Conservation (phyloP, 1,140 invertebrate genomes). For the Yoshiicerus persimilis region DNA sequence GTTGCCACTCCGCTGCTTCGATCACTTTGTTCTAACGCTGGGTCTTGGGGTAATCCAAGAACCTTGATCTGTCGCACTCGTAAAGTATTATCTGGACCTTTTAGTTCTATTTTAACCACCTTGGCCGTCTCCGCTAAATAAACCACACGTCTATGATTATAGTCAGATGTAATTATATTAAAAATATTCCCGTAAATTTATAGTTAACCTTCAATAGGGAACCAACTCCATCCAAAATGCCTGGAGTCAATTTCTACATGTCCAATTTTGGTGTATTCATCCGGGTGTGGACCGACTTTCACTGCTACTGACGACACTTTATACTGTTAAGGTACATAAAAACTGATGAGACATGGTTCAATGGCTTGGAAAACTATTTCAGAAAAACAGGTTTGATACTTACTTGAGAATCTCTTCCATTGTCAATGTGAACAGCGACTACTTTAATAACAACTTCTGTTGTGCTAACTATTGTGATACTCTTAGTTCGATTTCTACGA, state of each 20-base stretch:
- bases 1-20: constrained; percentile 56
- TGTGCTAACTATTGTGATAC: constrained; percentile 64
- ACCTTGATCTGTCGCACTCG: constrained; percentile 79
- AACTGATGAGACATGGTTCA: too few relatives aligned
- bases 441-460: constrained; percentile 56
- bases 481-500: constrained; percentile 78
- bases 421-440: constrained; percentile 85
- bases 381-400: constrained; percentile 52
- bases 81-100: constrained; percentile 86
- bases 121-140: constrained; percentile 43
- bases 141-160: not conserved
- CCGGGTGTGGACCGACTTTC: constrained; percentile 73
- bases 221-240: constrained; percentile 83
- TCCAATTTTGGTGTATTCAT: constrained; percentile 77
- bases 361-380: too few relatives aligned
- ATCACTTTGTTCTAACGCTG: constrained; percentile 41
- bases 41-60: constrained; percentile 58
- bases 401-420: constrained; percentile 84
- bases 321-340: constrained; percentile 66
- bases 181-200: constrained; percentile 53
- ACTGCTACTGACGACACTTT: constrained; percentile 83
- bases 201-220: constrained; percentile 69
- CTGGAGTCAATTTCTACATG: constrained; percentile 78
- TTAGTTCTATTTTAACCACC: constrained; percentile 77
- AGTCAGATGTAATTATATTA: not conserved